phyloP scores from a whole-genome alignment of 2,888 invertebrate genomes.

The Agonum fuliginosum region DNA sequence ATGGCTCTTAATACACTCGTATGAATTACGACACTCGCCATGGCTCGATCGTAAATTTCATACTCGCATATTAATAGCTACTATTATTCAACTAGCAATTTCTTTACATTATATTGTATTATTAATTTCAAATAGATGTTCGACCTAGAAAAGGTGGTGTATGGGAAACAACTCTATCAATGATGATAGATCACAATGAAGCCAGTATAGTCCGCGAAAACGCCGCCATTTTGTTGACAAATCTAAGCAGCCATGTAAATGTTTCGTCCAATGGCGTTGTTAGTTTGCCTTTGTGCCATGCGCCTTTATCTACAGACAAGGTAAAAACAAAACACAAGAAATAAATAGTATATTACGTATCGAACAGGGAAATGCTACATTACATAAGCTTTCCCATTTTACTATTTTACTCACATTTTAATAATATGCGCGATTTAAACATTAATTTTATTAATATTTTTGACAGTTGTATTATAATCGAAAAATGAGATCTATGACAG shows the following conservation, averaged over 20 bases:
- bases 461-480: too few relatives aligned
- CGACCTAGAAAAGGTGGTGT: slow-evolving; percentile 69
- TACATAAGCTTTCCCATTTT: too few relatives aligned
- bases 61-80: too few relatives aligned
- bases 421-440: too few relatives aligned
- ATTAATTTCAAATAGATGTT: slow-evolving; percentile 68
- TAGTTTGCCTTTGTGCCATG: slow-evolving; percentile 58
- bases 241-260: slow-evolving; percentile 69
- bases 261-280: slow-evolving; percentile 12
- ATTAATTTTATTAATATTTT: too few relatives aligned
- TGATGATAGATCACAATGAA: slow-evolving; percentile 73
- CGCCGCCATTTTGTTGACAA: slow-evolving; percentile 74
- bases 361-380: too few relatives aligned
- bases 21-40: too few relatives aligned
- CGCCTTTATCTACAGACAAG: slow-evolving; percentile 62
- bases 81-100: too few relatives aligned
- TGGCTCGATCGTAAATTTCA: too few relatives aligned
- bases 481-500: too few relatives aligned
- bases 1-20: too few relatives aligned
- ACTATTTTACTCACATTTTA: too few relatives aligned
- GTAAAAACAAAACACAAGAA: slow-evolving; percentile 49
- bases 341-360: slow-evolving; percentile 51
- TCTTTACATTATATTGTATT: slow-evolving; percentile 67
- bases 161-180: slow-evolving; percentile 68
- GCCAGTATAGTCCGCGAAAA: slow-evolving; percentile 76